phyloP scores from a whole-genome alignment of 2,797 vertebrate genomes.

The Gadopsis bispinosus region DNA sequence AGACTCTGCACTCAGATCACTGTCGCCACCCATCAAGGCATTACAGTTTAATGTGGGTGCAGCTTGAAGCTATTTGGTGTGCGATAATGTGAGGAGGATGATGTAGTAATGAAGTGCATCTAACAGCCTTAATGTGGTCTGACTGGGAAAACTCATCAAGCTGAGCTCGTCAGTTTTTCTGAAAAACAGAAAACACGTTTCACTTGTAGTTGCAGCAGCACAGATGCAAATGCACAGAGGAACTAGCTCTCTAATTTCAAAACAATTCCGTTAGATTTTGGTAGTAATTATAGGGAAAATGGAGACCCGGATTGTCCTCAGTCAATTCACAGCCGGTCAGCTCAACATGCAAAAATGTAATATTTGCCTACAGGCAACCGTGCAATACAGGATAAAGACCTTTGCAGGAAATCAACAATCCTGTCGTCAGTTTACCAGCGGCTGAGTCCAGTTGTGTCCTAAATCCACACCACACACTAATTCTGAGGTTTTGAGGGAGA shows the following conservation, averaged over 20 bases:
- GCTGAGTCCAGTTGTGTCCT: neutral
- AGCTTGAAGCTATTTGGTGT: constrained; percentile 37
- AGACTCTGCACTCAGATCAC: constrained; percentile 29
- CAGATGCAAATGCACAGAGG: neutral
- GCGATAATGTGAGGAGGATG: constrained; percentile 36
- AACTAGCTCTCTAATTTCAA: neutral
- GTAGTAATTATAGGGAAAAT: too few species aligned
- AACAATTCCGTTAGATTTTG: too few species aligned
- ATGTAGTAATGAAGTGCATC: constrained; percentile 36
- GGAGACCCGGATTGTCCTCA: too few species aligned
- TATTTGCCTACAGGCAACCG: neutral
- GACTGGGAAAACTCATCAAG: constrained; percentile 51
- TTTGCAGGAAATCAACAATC: too few species aligned
- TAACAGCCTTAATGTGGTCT: constrained; percentile 26
- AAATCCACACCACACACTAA: neutral
- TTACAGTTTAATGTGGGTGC: constrained; percentile 22
- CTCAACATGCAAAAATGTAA: neutral
- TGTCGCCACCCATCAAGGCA: constrained; percentile 45
- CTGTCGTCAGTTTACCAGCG: neutral
- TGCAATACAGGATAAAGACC: neutral
- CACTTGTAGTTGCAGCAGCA: neutral
- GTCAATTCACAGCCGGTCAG: neutral
- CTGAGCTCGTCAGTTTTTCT: too few species aligned
- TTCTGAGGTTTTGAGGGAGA: neutral
- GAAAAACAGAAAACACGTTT: too few species aligned